These are phyloP conservation scores for Hypomecis atomaria DNA, from an alignment of 2,888 invertebrate species.

Conservation along the genomic window DNA sequence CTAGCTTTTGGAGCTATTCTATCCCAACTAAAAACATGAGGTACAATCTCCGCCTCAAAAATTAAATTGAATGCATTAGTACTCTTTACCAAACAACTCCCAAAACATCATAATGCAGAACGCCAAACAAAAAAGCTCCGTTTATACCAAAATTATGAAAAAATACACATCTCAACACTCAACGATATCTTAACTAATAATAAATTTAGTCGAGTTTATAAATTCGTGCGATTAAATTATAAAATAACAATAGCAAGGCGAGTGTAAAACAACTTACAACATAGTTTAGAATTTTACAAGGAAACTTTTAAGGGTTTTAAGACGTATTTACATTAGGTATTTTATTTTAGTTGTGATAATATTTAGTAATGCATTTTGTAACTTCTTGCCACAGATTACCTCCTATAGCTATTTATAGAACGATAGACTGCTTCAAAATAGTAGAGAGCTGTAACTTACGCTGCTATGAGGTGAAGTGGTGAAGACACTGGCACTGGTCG, in stretches of 20 bases:
- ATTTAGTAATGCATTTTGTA: no score
- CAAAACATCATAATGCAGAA: constrained; percentile 1
- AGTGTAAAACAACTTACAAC: constrained; percentile 64
- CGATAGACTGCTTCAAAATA: no score
- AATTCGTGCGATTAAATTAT: constrained; percentile 81
- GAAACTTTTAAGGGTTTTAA: constrained; percentile 2
- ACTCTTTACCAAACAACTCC: not conserved
- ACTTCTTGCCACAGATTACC: no score
- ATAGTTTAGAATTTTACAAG: constrained; percentile 55
- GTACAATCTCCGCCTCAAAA: no score
- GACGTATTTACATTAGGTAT: not conserved
- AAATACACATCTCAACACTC: constrained; percentile 45
- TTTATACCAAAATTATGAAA: constrained; percentile 43
- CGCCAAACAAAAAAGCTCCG: constrained; percentile 21
- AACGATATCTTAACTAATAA: constrained; percentile 54
- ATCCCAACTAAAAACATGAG: no score
- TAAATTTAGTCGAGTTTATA: constrained; percentile 67
- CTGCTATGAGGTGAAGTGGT: no score
- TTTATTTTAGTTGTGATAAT: no score
- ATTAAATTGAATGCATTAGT: no score
- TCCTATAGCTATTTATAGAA: no score
- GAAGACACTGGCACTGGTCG: no score
- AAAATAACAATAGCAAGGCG: constrained; percentile 65
- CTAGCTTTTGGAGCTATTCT: no score
- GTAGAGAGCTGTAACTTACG: no score